Evolutionary conservation across 2,888 invertebrate species (phyloP).

Genomic region (Drosophila helvetica): DNA sequence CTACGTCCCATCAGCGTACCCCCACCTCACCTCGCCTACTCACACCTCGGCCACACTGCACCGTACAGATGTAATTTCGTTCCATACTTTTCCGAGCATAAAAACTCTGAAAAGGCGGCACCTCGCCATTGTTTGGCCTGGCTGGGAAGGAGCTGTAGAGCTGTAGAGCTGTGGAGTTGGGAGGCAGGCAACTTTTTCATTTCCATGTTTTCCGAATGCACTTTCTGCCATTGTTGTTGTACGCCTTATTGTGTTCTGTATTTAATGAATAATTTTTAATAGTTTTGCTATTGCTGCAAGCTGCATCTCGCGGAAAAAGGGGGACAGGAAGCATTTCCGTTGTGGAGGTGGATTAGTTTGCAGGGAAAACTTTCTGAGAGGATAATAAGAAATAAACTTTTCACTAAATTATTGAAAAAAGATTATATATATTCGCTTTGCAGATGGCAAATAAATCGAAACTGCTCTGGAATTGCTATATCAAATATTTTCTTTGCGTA

Average conservation of each 20-base stretch:
- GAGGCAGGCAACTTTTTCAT: slow-evolving; percentile 48
- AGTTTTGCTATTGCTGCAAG: slow-evolving; percentile 49
- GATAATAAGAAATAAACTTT: slow-evolving; percentile 33
- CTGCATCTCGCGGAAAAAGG: slow-evolving; percentile 1
- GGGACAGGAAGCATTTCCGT: slow-evolving; percentile 24
- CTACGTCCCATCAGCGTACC: slow-evolving; percentile 29
- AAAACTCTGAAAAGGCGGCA: slow-evolving; percentile 52
- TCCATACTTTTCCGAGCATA: slow-evolving; percentile 68
- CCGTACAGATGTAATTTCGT: slow-evolving; percentile 73
- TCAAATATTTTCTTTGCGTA: neutral
- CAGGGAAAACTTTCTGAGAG: slow-evolving; percentile 28
- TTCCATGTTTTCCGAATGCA: slow-evolving; percentile 61
- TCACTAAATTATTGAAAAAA: slow-evolving; percentile 35
- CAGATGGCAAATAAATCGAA: neutral
- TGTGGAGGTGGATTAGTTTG: slow-evolving; percentile 38
- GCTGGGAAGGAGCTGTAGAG: slow-evolving; percentile 6
- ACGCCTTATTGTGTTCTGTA: slow-evolving; percentile 57
- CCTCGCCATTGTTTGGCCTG: slow-evolving; percentile 44
- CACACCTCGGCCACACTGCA: slow-evolving; percentile 28
- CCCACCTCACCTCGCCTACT: neutral
- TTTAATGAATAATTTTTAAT: slow-evolving; percentile 77
- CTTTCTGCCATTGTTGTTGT: slow-evolving; percentile 39
- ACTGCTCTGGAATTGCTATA: neutral
- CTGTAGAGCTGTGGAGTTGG: too few relatives aligned
- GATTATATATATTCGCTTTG: slow-evolving; percentile 10